A percentile compares a stretch with the other conserved stretches of the same genome.
phyloP scores from a whole-genome alignment of 2,888 invertebrate species.

The Xestobium rufovillosum region DNA sequence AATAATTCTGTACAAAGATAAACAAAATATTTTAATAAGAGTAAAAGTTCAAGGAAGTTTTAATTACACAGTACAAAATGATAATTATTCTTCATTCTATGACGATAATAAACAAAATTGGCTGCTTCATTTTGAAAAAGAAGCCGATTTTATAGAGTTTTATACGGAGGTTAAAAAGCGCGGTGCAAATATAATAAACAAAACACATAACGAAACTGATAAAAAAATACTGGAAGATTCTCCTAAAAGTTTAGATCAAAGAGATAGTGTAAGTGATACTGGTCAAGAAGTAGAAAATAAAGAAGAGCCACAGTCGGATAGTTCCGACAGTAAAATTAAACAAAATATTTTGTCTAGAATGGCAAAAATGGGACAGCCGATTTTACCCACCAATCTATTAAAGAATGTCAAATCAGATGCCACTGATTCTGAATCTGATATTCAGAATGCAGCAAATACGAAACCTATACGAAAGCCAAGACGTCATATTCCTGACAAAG shows the following conservation, averaged over 20 bases:
- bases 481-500: conserved; percentile 8
- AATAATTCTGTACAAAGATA: conserved; percentile 38
- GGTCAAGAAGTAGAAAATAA: too few relatives aligned
- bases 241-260: too few relatives aligned
- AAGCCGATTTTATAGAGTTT: conserved; percentile 29
- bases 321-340: conserved; percentile 32
- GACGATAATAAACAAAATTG: conserved; percentile 34
- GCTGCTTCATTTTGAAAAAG: conserved; percentile 33
- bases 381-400: conserved; percentile 40
- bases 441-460: conserved; percentile 11
- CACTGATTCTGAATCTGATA: conserved; percentile 45
- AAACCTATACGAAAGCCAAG: conserved; percentile 28
- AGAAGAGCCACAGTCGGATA: conserved; percentile 20
- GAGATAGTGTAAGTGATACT: too few relatives aligned
- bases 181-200: conserved; percentile 18
- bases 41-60: conserved; percentile 26
- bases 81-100: conserved; percentile 32
- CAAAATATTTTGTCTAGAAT: conserved; percentile 49
- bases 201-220: neutral
- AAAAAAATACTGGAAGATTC: too few relatives aligned
- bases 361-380: conserved; percentile 52
- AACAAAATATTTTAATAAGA: conserved; percentile 34
- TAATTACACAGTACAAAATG: conserved; percentile 27
- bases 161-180: conserved; percentile 21
- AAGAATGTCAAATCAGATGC: conserved; percentile 31